Base-by-base conservation (phyloP, 2,888 invertebrate species). In the Quadroppia sp. region DNA sequence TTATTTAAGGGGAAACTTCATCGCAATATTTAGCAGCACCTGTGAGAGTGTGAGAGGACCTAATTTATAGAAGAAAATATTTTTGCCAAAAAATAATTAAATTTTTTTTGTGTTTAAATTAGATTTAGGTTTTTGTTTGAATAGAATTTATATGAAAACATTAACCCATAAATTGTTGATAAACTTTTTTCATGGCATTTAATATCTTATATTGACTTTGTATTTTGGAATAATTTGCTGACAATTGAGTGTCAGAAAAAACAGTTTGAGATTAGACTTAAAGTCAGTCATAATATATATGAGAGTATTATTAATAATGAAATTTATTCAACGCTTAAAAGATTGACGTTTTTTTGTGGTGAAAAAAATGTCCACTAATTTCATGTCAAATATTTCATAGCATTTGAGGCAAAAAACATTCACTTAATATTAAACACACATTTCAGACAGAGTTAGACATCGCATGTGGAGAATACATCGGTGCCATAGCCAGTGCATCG, bases 381-480 rank as follows among this genome's bases (percentile, higher is more conserved):
- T 50, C 20, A n/a, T 50, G 50, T 50, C 50, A 50, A 50, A 50
- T 50, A n/a, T 36, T 50, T 50, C 6, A 50, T 50, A 20, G 20
- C 50, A 50, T 50, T 36, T 36, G 36, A 36, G 36, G 36, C 36
- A 36, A n/a, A n/a, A n/a, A n/a, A n/a, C 25, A 28, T 28, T 23
- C 28, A 61, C n/a, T 61, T 17, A 23, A 20, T 23, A 28, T 61
- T 61, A 23, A n/a, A n/a, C n/a, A n/a, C n/a, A n/a, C n/a, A n/a
- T n/a, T 50, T 50, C 4, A 61, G 61, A 30, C 13, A 25, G 30
- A 64, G 32, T 3, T 25, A 1, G 11, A 7, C 17, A 64, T 64
- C 36, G 64, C 64, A 64, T 64, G 64, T 64, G 64, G 59, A 64
- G 36, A 64, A 64, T 32, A n/a, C 64, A 64, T 64, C 36, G 36